Evolutionary conservation across 2,797 vertebrate genomes (phyloP).

Genomic region (Leuciscus waleckii): DNA sequence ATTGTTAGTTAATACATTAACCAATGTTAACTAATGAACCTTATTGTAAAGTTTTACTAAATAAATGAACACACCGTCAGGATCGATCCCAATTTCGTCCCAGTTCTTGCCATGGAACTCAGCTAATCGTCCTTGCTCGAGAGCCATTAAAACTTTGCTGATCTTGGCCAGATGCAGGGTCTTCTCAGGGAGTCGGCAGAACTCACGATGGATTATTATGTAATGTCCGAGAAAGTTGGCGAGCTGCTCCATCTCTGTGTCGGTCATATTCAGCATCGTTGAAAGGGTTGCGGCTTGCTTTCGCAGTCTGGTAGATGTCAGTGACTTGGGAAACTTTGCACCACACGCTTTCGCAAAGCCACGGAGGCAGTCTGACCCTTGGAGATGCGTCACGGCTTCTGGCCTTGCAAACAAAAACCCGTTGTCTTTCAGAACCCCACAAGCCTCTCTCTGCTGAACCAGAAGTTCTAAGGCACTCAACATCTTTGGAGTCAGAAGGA

Average conservation of each 20-base stretch:
- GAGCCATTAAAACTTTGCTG: constrained; percentile 42
- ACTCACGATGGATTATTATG: constrained; percentile 52
- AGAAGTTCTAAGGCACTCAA: constrained; percentile 52
- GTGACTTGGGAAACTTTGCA: constrained; percentile 48
- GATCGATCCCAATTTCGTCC: constrained; percentile 53
- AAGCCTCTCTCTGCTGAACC: constrained; percentile 45
- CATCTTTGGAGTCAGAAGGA: constrained; percentile 61
- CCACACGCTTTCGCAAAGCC: constrained; percentile 51
- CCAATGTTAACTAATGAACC: too few relatives aligned
- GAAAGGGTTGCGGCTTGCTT: constrained; percentile 56
- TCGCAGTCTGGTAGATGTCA: constrained; percentile 57
- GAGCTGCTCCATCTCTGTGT: constrained; percentile 54
- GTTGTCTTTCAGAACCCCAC: constrained; percentile 56
- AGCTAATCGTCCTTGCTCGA: constrained; percentile 46
- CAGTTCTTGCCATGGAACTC: constrained; percentile 54
- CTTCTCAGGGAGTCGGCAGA: constrained; percentile 42
- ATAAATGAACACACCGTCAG: constrained; percentile 33
- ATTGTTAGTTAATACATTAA: too few relatives aligned
- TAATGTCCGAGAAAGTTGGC: constrained; percentile 56
- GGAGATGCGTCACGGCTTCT: constrained; percentile 47
- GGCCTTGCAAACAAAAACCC: constrained; percentile 56
- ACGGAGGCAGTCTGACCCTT: constrained; percentile 56
- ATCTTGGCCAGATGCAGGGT: constrained; percentile 54
- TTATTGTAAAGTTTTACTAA: neutral
- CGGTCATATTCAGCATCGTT: constrained; percentile 53